Evolutionary conservation across 2,888 invertebrate species (phyloP), one percentile per base, ranked within the genome.

Genomic region (Luperina nickerlii): DNA sequence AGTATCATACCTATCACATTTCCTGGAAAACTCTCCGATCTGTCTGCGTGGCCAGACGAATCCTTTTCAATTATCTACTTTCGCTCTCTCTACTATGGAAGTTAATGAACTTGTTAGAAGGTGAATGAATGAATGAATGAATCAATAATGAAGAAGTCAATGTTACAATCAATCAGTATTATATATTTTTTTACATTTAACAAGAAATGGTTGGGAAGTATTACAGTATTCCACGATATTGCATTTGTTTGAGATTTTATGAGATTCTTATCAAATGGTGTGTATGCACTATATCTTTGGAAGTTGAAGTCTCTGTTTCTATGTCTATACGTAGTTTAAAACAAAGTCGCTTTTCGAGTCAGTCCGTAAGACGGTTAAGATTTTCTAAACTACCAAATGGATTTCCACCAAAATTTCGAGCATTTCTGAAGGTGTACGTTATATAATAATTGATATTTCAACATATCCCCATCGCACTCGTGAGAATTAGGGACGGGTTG

Each of bases 261-360:
- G n/a, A 13, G 20, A 74, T 45, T 54, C 13, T 70, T 79, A 42
- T 42, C 13, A 72, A 87, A 86, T 70, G 42, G 71, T 62, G 51
- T 62, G 0, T 13, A 18, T 82, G 32, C 87, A 86, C 85, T 87
- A 76, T 57, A 83, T 74, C 27, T 38, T 8, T 20, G 11, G 15
- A 70, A 27, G 18, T 71, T 73, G 27, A 67, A 60, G 15, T 45
- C 24, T 38, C 2, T 60, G 27, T 24, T 20, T 48, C 13, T 48
- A 32, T 51, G 32, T 24, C 1, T 20, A 8, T 9, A 51, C 9
- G 9, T 51, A 11, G 13, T 48, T 24, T 2, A 51, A 32, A 70
- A 24, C 2, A 38, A 38, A 38, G 57, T 18, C 9, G 5, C 1
- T 32, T 15, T 8, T 15, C 8, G 15, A 11, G 18, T 32, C 6